Base-by-base conservation (phyloP, 2,888 invertebrate genomes). In the Lydus trimaculatus region DNA sequence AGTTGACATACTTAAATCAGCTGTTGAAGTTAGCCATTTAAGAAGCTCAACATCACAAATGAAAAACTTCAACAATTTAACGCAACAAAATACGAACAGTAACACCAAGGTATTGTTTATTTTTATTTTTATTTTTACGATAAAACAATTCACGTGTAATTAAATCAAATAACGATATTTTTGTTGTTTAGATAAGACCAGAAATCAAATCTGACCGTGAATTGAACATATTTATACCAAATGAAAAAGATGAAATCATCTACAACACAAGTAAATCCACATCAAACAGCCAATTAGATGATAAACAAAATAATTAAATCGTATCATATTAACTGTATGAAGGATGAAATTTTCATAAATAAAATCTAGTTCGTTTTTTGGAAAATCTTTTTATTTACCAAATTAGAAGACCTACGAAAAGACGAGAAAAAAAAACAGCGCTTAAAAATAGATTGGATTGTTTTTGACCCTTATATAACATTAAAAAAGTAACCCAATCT, bases 1-100 rank as follows among this genome's bases (percentile, higher is more conserved):
- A 79, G 90, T 91, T 31, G 92, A 92, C 81, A 85, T 92, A 62
- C 86, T 92, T 5, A 89, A 91, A 72, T 92, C 92, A 20, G 89
- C 92, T 0, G 82, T 92, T 48, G 93, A 93, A 84, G 90, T 92
- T 76, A 90, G 89, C 81, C 88, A 90, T 39, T 74, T 75, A 0
- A 80, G 77, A 70, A 78, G 73, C 70, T 79, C 78, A 6, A 77
- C 75, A 63, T 75, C 72, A 31, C 76, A 76, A 52, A 68, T 79
- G 36, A 80, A 78, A 63, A 72, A 68, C 43, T 76, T 77, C 1
- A 76, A 61, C 28, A 73, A 66, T 70, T 62, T 79, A 25, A 76
- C 71, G 58, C 71, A 72, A n/a, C 69, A 60, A 31, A 67, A 61
- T 33, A 62, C 64, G 33, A 74, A 66, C 56, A 77, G 77, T 58